Evolutionary conservation across 30 jellyfish, hydroid and myxozoan species (phyloP), one percentile per base, ranked within the genome.

Genomic region (Hydractinia symbiolongicarpus): DNA sequence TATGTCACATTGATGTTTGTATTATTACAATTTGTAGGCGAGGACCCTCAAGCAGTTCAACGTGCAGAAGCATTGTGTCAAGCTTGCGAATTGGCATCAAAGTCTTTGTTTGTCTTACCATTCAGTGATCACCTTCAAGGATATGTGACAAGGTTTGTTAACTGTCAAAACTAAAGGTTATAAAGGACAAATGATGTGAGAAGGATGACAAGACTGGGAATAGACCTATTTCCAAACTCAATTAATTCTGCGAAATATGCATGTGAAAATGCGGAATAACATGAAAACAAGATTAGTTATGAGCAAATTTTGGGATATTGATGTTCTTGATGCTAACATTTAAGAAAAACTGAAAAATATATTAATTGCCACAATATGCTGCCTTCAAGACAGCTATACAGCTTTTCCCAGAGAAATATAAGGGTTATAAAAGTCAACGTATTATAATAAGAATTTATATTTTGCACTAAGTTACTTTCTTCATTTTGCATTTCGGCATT

Each of bases 121-220:
- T 90, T 90, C 74, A 86, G 97, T 81, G 97, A 90, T 61, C 95
- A 90, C 73, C 94, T 90, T 55, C 95, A 83, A 77, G 97, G 97
- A 15, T 90, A 90, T 83, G 91, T 90, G 6, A 85, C 96, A 30
- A 90, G 97, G 97, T 90, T 51, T 8, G 67, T 57, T 11, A 21
- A 10, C 44, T 30, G 44, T 30, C 44, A 53, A 14, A 5, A 21
- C 15, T 20, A 14, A 68, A 11, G 30, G 2, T 1, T 60, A 30
- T 30, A 30, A 30, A 30, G 44, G 44, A 30, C 44, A 30, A 2
- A 30, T 30, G 2, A 30, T 30, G 44, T 30, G 44, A 30, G 44
- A 30, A 30, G 44, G 44, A 30, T 30, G 44, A 30, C n/a, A n/a
- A n/a, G n/a, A n/a, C n/a, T n/a, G n/a, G n/a, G n/a, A n/a, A n/a